A percentile compares a stretch with the other conserved stretches of the same genome.
Evolutionary conservation across 2,888 invertebrate species (phyloP).

Genomic region (Mimumesa dahlbomi): DNA sequence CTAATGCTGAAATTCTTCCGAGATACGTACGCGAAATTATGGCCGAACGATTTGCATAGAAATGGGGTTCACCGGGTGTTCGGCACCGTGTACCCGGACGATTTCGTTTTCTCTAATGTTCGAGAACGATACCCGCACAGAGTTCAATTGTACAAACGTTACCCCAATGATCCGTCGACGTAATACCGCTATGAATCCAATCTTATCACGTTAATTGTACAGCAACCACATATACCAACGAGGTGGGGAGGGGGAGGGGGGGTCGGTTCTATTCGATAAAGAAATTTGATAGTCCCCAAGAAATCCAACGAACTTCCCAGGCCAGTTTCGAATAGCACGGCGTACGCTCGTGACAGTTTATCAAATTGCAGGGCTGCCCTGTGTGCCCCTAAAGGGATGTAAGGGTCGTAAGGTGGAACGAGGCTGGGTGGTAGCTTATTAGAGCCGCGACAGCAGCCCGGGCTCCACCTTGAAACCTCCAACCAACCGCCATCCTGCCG

Average conservation of each 20-base stretch:
- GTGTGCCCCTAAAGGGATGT: slow-evolving; percentile 68
- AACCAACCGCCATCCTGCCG: slow-evolving; percentile 71
- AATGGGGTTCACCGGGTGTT: slow-evolving; percentile 62
- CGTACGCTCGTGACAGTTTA: slow-evolving; percentile 72
- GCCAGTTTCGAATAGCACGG: slow-evolving; percentile 49
- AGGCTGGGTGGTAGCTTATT: slow-evolving; percentile 73
- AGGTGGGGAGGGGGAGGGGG: too few relatives aligned
- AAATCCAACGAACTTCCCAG: slow-evolving; percentile 37
- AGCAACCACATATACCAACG: too few relatives aligned
- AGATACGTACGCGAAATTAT: slow-evolving; percentile 71
- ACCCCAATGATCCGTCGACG: too few relatives aligned
- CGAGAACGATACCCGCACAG: too few relatives aligned
- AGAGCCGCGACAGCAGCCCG: slow-evolving; percentile 71
- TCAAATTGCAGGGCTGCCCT: slow-evolving; percentile 72
- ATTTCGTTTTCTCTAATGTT: slow-evolving; percentile 3
- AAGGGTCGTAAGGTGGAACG: slow-evolving; percentile 71
- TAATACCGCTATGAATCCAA: too few relatives aligned
- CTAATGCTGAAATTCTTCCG: slow-evolving; percentile 74
- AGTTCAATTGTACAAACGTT: too few relatives aligned
- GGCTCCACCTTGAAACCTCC: slow-evolving; percentile 73
- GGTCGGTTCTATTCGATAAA: too few relatives aligned
- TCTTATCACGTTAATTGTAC: too few relatives aligned
- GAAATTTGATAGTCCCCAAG: slow-evolving; percentile 47
- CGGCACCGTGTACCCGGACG: not conserved
- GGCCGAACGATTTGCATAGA: slow-evolving; percentile 73